Conservation (phyloP, 2,797 vertebrate species). For the Manis javanica region DNA sequence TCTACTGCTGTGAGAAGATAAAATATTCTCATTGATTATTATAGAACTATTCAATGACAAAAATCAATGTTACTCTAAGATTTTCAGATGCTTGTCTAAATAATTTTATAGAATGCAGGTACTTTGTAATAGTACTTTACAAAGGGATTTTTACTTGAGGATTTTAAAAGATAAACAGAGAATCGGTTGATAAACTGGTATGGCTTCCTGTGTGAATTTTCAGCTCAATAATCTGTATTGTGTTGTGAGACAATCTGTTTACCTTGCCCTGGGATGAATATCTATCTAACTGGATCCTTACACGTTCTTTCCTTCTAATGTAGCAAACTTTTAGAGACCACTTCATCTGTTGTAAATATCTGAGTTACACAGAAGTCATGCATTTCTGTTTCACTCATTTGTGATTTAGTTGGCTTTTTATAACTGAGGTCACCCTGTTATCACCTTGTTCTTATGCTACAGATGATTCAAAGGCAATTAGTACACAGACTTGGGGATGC, state of each 20-base stretch:
- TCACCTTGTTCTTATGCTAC: neutral
- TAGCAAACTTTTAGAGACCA: slow-evolving; percentile 16
- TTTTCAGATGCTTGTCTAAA: neutral
- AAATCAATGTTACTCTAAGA: slow-evolving; percentile 12
- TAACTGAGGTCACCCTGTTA: neutral
- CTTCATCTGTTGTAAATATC: neutral
- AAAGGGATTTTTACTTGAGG: neutral
- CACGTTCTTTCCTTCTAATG: neutral
- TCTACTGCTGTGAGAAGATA: neutral
- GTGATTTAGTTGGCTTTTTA: neutral
- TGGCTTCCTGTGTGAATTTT: slow-evolving; percentile 22
- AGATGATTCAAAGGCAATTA: slow-evolving; percentile 7
- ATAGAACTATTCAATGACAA: neutral
- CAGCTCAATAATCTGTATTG: slow-evolving; percentile 7
- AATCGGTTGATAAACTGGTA: neutral
- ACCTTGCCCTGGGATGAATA: neutral
- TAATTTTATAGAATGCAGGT: neutral
- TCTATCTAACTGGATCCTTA: neutral
- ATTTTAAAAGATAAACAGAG: slow-evolving; percentile 46
- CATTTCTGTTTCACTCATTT: neutral
- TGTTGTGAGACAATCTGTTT: slow-evolving; percentile 20
- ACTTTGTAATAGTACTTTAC: neutral
- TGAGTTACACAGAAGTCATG: neutral
- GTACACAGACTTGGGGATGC: neutral
- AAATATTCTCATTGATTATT: neutral